phyloP scores from a whole-genome alignment of 2,797 vertebrate species.

The Protonibea diacanthus region DNA sequence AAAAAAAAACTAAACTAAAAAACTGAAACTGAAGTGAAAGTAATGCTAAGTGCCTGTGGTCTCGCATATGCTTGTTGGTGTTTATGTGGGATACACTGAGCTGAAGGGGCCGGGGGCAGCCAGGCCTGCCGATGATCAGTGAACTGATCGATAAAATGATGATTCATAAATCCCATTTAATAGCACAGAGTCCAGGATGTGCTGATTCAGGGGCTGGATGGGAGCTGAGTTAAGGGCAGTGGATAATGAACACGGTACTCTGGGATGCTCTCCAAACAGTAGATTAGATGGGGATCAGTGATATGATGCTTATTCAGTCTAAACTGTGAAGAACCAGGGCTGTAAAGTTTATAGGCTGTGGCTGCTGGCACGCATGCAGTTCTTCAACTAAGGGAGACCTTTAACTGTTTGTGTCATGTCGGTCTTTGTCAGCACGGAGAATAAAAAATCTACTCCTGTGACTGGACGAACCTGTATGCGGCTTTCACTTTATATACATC shows the following conservation, averaged over 20 bases:
- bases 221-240: conserved; percentile 39
- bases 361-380: neutral
- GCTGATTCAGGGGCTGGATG: conserved; percentile 57
- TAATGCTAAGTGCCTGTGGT: neutral
- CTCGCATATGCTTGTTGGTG: neutral
- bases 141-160: conserved; percentile 59
- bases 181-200: conserved; percentile 41
- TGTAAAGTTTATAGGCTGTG: conserved; percentile 11
- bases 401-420: neutral
- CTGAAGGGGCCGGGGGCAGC: neutral
- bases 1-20: no score
- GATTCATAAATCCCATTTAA: conserved; percentile 66
- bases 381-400: conserved; percentile 3
- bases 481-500: neutral
- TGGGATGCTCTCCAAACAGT: conserved; percentile 50
- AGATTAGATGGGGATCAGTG: conserved; percentile 46
- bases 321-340: conserved; percentile 15
- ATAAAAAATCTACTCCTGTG: neutral
- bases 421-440: conserved; percentile 33
- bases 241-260: conserved; percentile 42
- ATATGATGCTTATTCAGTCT: conserved; percentile 22
- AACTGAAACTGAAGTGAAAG: conserved; percentile 9
- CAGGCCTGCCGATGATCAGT: conserved; percentile 16
- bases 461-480: neutral
- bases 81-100: conserved; percentile 9